A percentile compares a stretch with the other conserved stretches of the same genome.
Conservation (phyloP, 1,140 invertebrate genomes). For the Idris sp. region DNA sequence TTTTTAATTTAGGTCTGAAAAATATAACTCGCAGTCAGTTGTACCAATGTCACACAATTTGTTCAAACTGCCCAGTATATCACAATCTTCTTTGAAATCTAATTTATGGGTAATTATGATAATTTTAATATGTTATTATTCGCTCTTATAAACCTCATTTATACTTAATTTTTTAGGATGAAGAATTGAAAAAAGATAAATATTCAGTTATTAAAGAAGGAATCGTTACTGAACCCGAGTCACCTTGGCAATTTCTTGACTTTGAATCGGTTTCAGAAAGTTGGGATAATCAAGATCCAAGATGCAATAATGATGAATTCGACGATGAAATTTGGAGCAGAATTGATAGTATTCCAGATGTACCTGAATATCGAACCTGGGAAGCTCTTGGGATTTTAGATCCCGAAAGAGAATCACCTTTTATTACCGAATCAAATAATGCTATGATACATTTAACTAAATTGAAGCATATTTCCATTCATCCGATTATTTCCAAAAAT, state of each 20-base stretch:
- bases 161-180: no score
- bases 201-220: slow-evolving; percentile 45
- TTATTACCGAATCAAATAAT: slow-evolving; percentile 66
- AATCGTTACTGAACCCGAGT: slow-evolving; percentile 61
- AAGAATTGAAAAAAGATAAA: slow-evolving; percentile 20
- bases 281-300: slow-evolving; percentile 38
- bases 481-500: slow-evolving; percentile 5
- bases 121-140: no score
- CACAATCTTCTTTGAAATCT: slow-evolving; percentile 30
- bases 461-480: slow-evolving; percentile 53
- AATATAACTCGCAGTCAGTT: slow-evolving; percentile 8
- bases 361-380: slow-evolving; percentile 69
- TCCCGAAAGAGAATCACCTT: slow-evolving; percentile 64
- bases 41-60: slow-evolving; percentile 26
- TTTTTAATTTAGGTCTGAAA: slow-evolving; percentile 20
- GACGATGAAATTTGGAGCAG: slow-evolving; percentile 55
- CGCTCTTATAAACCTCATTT: no score
- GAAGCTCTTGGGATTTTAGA: slow-evolving; percentile 69
- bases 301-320: not conserved
- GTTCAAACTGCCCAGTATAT: slow-evolving; percentile 10
- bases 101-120: slow-evolving; percentile 18
- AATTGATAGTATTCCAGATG: slow-evolving; percentile 38
- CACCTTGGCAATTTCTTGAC: slow-evolving; percentile 40
- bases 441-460: slow-evolving; percentile 68
- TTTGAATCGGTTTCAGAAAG: slow-evolving; percentile 37